Evolutionary conservation across 1,140 invertebrate species (phyloP).

Genomic region (Pararge aegeria): DNA sequence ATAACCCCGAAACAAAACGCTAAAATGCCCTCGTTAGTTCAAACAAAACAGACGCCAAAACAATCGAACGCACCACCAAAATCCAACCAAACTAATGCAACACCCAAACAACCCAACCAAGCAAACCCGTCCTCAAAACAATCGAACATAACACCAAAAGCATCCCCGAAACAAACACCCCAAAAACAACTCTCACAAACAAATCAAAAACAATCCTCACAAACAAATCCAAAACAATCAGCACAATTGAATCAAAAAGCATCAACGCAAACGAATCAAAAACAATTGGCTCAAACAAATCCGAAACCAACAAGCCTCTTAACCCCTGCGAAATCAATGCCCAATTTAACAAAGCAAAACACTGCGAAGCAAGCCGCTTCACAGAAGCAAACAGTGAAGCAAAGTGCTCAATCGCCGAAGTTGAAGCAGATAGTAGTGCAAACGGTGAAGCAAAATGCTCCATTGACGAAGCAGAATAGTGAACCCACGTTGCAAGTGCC

Average conservation of each 20-base stretch:
- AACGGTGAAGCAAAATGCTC: constrained; percentile 30
- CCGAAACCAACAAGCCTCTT: constrained; percentile 45
- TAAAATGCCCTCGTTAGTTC: constrained; percentile 28
- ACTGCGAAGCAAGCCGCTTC: constrained; percentile 31
- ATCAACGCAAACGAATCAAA: constrained; percentile 19
- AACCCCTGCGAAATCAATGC: constrained; percentile 37
- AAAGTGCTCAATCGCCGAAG: constrained; percentile 40
- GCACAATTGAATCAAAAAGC: constrained; percentile 20
- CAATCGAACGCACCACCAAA: constrained; percentile 6
- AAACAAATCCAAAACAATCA: constrained; percentile 37
- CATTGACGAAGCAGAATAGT: constrained; percentile 30
- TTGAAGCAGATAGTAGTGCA: constrained; percentile 35
- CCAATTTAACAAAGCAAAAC: constrained; percentile 23
- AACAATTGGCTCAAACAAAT: constrained; percentile 8
- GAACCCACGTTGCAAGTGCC: constrained; percentile 29
- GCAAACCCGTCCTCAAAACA: constrained; percentile 19
- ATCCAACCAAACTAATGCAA: constrained; percentile 18
- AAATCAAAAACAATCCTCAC: constrained; percentile 9
- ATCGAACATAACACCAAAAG: constrained; percentile 23
- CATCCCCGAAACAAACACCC: constrained; percentile 18
- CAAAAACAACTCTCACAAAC: constrained; percentile 23
- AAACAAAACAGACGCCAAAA: constrained; percentile 33
- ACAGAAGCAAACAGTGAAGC: constrained; percentile 31
- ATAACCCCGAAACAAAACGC: constrained; percentile 24
- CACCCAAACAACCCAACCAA: constrained; percentile 27